Conservation (phyloP, 2,888 invertebrate species). For the Nebria salina region DNA sequence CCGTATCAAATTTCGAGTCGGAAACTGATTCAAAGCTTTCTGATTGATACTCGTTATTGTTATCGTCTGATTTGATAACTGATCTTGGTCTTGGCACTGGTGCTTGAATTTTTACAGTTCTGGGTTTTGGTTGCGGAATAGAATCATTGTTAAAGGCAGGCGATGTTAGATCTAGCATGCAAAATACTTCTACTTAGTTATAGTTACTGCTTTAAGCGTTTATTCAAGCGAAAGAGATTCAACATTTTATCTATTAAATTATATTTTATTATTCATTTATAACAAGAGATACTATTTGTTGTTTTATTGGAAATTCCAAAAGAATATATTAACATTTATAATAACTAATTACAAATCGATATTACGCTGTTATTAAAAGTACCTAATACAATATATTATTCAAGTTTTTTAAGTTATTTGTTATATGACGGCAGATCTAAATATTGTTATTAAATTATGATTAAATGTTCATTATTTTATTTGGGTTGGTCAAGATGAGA, state of each 20-base stretch:
- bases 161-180: slow-evolving; percentile 53
- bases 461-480: too few species aligned
- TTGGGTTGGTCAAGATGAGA: too few species aligned
- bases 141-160: slow-evolving; percentile 52
- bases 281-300: not conserved
- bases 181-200: slow-evolving; percentile 48
- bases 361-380: too few species aligned
- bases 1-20: slow-evolving; percentile 52
- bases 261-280: not conserved
- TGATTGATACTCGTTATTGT: not conserved
- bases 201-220: slow-evolving; percentile 6
- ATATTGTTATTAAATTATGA: too few species aligned
- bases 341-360: too few species aligned
- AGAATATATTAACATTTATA: not conserved
- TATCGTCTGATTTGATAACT: not conserved
- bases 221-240: slow-evolving; percentile 5
- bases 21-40: not conserved
- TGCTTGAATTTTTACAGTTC: slow-evolving; percentile 39
- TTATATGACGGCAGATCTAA: too few species aligned
- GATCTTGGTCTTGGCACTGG: slow-evolving; percentile 47
- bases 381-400: too few species aligned
- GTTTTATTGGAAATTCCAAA: not conserved
- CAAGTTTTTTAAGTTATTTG: too few species aligned
- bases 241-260: not conserved
- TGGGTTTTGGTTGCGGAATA: slow-evolving; percentile 48